These are phyloP conservation scores for Haemorhous mexicanus DNA, from an alignment of 2,113 vertebrate genomes.

Conservation along the genomic window DNA sequence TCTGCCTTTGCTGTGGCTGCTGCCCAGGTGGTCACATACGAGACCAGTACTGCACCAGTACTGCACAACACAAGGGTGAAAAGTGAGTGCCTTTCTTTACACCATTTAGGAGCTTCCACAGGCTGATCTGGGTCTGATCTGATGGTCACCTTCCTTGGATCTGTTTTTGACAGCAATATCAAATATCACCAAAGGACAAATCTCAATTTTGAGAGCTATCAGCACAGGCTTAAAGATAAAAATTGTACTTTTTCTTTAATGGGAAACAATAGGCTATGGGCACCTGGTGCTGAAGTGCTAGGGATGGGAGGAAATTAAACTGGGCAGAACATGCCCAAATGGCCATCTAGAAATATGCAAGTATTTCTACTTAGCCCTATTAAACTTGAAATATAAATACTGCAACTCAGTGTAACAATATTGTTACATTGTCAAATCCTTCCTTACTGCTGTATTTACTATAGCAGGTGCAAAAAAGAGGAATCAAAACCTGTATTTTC, in stretches of 20 bases:
- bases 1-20: not conserved
- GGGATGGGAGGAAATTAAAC: not conserved
- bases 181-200: not conserved
- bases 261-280: not conserved
- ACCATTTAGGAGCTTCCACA: not conserved
- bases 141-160: not conserved
- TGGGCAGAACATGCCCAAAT: not conserved
- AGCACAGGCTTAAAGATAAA: not conserved
- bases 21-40: not conserved
- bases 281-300: not conserved
- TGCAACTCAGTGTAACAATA: not conserved
- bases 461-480: not conserved
- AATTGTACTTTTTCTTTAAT: not conserved
- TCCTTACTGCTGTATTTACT: not conserved
- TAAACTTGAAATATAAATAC: not conserved
- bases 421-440: not conserved
- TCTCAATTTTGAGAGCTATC: not conserved
- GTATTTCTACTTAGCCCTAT: not conserved
- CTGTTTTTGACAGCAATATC: not conserved
- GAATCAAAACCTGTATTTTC: not conserved
- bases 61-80: rapidly evolving
- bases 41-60: rapidly evolving
- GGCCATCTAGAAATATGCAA: not conserved
- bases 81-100: not conserved
- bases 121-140: not conserved